Evolutionary conservation across 1,140 invertebrate genomes (phyloP).

Genomic region (Coelopa frigida): DNA sequence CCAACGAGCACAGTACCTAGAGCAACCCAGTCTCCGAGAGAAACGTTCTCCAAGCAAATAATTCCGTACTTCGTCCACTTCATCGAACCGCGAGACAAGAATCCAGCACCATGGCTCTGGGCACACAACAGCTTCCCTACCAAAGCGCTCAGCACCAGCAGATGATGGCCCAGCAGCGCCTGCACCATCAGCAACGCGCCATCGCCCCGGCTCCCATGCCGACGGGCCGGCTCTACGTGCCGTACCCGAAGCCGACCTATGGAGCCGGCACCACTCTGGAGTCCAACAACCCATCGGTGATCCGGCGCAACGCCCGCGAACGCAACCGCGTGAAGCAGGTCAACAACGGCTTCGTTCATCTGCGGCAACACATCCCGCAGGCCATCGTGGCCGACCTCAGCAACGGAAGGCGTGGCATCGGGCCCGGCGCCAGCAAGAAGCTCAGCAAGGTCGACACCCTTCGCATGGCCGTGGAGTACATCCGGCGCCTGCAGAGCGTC

Average conservation of each 20-base stretch:
- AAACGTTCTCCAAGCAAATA: conserved; percentile 1
- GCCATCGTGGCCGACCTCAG: conserved; percentile 63
- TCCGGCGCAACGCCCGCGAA: conserved; percentile 84
- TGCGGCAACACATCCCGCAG: conserved; percentile 79
- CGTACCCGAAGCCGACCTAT: background rate
- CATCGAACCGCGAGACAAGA: background rate
- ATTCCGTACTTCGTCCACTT: too few species aligned
- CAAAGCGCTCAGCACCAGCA: conserved; percentile 6
- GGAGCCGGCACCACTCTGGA: conserved; percentile 23
- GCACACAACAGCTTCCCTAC: conserved; percentile 12
- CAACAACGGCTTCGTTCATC: conserved; percentile 85
- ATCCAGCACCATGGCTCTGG: conserved; percentile 18
- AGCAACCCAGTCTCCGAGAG: conserved; percentile 3
- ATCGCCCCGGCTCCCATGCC: conserved; percentile 12
- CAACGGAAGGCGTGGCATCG: conserved; percentile 52
- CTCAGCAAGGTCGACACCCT: conserved; percentile 94
- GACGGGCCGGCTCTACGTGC: background rate
- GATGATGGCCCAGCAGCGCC: conserved; percentile 1
- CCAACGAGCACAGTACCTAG: conserved; percentile 17
- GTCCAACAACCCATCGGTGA: conserved; percentile 60
- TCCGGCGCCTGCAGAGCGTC: conserved; percentile 74
- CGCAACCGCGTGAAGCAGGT: conserved; percentile 91
- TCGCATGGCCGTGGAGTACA: conserved; percentile 89
- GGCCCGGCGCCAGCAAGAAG: conserved; percentile 66
- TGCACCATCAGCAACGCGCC: conserved; percentile 7